Percentiles rank a stretch among this genome's conserved stretches.
These are phyloP conservation scores for Periophthalmodon schlosseri DNA, from an alignment of 2,113 vertebrate species.

Conservation along the genomic window DNA sequence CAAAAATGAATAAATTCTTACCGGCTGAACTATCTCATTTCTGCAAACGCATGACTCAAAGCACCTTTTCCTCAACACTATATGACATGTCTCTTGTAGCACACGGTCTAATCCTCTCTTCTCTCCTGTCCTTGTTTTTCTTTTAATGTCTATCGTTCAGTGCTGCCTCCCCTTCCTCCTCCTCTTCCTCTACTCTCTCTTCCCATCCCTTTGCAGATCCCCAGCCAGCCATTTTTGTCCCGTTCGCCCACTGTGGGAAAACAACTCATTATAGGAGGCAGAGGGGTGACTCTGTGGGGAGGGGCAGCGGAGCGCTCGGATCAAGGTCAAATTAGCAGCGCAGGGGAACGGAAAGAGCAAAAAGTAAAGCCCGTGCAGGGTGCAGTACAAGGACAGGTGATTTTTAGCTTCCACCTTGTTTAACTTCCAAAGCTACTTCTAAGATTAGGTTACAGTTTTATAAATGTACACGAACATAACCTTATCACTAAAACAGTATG, in stretches of 20 bases:
- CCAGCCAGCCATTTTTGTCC: conserved; percentile 63
- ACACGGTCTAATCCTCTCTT: conserved; percentile 33
- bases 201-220: conserved; percentile 35
- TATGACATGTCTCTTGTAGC: conserved; percentile 24
- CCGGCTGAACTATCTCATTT: conserved; percentile 42
- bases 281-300: conserved; percentile 48
- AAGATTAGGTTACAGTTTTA: background rate
- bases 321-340: conserved; percentile 74
- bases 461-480: background rate
- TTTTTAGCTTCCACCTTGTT: background rate
- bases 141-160: conserved; percentile 25
- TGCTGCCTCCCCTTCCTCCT: conserved; percentile 7
- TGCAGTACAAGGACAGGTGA: background rate
- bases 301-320: conserved; percentile 49
- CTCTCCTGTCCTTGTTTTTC: conserved; percentile 30
- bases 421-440: background rate
- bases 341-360: conserved; percentile 24
- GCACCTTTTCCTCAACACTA: conserved; percentile 38
- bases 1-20: conserved; percentile 53
- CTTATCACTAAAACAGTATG: background rate
- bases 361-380: conserved; percentile 13
- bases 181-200: conserved; percentile 10
- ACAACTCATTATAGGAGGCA: conserved; percentile 75
- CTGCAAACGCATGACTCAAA: conserved; percentile 42
- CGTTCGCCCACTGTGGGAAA: conserved; percentile 76